Evolutionary conservation across 2,888 invertebrate species (phyloP), one percentile per base, ranked within the genome.

Genomic region (Dexiosoma caninum): DNA sequence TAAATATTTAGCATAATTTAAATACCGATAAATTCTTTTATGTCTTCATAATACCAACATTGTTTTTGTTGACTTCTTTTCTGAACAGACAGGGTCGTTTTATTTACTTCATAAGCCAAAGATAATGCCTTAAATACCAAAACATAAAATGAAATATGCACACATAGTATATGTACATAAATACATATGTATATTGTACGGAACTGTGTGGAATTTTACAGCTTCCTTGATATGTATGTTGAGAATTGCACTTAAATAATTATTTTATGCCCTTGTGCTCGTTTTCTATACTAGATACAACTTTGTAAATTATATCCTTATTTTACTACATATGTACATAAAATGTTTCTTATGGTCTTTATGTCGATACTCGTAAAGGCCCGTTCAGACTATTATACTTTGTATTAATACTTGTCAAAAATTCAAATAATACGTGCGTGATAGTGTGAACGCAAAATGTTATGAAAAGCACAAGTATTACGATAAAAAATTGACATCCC

Each of bases 31-130:
- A 57, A 44, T 23, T 74, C 35, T 74, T 64, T 55, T 74, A 64
- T 55, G 55, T 51, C 40, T 60, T 51, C 21, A 60, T 60, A 71
- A 40, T 42, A 59, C 37, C 5, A 8, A 27, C 42, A 23, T 21
- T 30, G 14, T 49, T 37, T 21, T 30, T 71, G 21, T 30, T 49
- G n/a, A 27, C 55, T 37, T 35, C 37, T 74, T 37, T 23, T 55
- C 64, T 42, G 57, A 72, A 60, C 67, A 51, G 66, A 75, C 75
- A 75, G 67, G 67, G 75, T 75, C 75, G 67, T 67, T 75, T 75
- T 42, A 51, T 67, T 51, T 59, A 60, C 59, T 53, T 60, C 35
- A 67, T 67, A 67, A 60, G 16, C 44, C 10, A 64, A 44, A 6
- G n/a, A 69, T 35, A 57, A 40, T n/a, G n/a, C 23, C 23, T 12